These are phyloP conservation scores for Adineta ricciae DNA, from an alignment of 2,888 invertebrate species.

Conservation along the genomic window DNA sequence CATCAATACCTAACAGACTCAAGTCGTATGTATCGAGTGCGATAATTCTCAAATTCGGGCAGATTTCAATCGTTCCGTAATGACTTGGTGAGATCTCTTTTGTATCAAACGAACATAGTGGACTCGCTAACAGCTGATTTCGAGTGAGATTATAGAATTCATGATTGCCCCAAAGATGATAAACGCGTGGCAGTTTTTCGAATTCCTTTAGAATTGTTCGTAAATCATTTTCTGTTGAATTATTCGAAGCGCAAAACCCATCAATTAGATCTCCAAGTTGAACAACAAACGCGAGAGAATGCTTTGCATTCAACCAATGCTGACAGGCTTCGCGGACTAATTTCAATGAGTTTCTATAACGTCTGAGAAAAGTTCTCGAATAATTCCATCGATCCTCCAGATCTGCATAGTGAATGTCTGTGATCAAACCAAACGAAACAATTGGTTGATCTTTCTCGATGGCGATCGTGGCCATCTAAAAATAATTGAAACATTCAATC, in stretches of 20 bases:
- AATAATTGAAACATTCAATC: not conserved
- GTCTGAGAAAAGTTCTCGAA: conserved; percentile 41
- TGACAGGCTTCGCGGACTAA: conserved; percentile 42
- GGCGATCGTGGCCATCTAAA: not conserved
- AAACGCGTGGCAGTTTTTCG: conserved; percentile 37
- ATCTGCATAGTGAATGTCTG: conserved; percentile 51
- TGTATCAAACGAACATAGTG: not conserved
- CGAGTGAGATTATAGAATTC: conserved; percentile 49
- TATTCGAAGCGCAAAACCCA: conserved; percentile 40
- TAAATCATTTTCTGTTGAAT: conserved; percentile 36
- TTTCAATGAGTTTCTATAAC: conserved; percentile 44
- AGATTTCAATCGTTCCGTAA: conserved; percentile 36
- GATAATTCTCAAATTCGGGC: conserved; percentile 40
- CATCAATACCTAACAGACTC: conserved; percentile 42
- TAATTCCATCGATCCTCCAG: conserved; percentile 44
- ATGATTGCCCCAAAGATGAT: conserved; percentile 49
- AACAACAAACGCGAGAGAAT: conserved; percentile 41
- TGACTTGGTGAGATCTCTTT: not conserved
- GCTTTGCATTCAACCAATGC: conserved; percentile 38
- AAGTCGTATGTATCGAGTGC: conserved; percentile 49
- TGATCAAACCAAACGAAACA: conserved; percentile 45
- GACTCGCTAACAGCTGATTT: conserved; percentile 36
- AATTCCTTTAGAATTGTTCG: conserved; percentile 29
- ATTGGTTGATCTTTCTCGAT: conserved; percentile 19
- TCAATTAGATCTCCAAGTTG: conserved; percentile 51